Evolutionary conservation across 2,888 invertebrate genomes (phyloP).

Genomic region (Orthonychiurus folsomi): DNA sequence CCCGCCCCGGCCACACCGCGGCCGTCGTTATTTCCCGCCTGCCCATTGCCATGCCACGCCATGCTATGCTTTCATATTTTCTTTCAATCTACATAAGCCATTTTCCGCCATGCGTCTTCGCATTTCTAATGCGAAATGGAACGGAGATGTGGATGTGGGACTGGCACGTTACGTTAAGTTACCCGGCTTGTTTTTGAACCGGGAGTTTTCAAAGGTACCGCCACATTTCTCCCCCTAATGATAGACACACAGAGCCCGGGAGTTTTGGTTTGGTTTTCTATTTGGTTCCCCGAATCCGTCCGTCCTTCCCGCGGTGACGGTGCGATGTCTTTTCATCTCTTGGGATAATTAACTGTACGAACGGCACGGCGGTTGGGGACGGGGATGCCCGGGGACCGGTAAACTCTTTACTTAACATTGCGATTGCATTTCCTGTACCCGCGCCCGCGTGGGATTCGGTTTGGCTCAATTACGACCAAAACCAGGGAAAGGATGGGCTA

Average conservation of each 20-base stretch:
- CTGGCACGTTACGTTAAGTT: neutral
- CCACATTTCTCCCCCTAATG: too few species aligned
- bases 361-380: too few species aligned
- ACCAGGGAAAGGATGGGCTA: neutral
- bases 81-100: constrained; percentile 42
- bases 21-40: constrained; percentile 36
- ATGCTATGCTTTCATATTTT: constrained; percentile 42
- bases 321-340: neutral
- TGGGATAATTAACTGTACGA: constrained; percentile 1
- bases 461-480: neutral
- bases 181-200: neutral
- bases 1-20: constrained; percentile 30
- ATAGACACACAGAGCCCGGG: neutral
- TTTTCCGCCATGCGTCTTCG: constrained; percentile 28
- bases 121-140: neutral
- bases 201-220: too few species aligned
- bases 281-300: neutral
- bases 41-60: too few species aligned
- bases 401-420: too few species aligned
- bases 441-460: neutral
- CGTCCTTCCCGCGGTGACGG: too few species aligned
- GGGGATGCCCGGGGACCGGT: too few species aligned
- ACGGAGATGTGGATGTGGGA: neutral
- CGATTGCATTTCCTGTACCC: neutral
- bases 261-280: too few species aligned